These are phyloP conservation scores for Siniperca chuatsi DNA, from an alignment of 2,113 vertebrate genomes.

Conservation along the genomic window DNA sequence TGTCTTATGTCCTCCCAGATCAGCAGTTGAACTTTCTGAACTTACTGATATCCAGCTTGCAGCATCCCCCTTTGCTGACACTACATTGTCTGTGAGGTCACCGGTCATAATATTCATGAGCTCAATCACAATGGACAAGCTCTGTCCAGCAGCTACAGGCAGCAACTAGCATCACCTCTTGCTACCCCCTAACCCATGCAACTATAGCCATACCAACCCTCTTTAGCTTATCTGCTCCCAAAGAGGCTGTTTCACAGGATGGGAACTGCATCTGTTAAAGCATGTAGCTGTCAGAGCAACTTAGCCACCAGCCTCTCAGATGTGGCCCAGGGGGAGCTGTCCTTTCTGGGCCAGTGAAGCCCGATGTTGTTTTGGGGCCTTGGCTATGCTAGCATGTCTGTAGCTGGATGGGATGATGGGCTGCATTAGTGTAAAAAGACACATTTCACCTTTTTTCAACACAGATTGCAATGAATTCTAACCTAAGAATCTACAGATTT, in stretches of 20 bases:
- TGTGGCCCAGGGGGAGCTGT: slow-evolving; percentile 83
- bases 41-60: slow-evolving; percentile 2
- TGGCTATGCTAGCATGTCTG: slow-evolving; percentile 31
- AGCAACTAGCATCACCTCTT: slow-evolving; percentile 45
- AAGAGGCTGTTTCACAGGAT: slow-evolving; percentile 60
- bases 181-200: slow-evolving; percentile 21
- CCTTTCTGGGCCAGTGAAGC: slow-evolving; percentile 81
- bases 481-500: slow-evolving; percentile 31
- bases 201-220: slow-evolving; percentile 47
- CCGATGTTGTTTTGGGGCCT: slow-evolving; percentile 71
- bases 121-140: slow-evolving; percentile 46
- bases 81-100: slow-evolving; percentile 16
- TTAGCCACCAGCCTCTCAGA: slow-evolving; percentile 85
- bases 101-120: slow-evolving; percentile 33
- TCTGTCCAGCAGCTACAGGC: slow-evolving; percentile 47
- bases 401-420: slow-evolving; percentile 28
- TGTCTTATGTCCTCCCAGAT: neutral
- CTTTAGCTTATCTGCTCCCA: slow-evolving; percentile 63
- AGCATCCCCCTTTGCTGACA: slow-evolving; percentile 7
- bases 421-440: slow-evolving; percentile 55
- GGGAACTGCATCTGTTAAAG: slow-evolving; percentile 75
- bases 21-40: slow-evolving; percentile 10
- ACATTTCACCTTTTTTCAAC: slow-evolving; percentile 39
- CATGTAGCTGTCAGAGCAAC: slow-evolving; percentile 86
- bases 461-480: slow-evolving; percentile 33